phyloP scores from a whole-genome alignment of 2,113 vertebrate species.

The Colaptes auratus region DNA sequence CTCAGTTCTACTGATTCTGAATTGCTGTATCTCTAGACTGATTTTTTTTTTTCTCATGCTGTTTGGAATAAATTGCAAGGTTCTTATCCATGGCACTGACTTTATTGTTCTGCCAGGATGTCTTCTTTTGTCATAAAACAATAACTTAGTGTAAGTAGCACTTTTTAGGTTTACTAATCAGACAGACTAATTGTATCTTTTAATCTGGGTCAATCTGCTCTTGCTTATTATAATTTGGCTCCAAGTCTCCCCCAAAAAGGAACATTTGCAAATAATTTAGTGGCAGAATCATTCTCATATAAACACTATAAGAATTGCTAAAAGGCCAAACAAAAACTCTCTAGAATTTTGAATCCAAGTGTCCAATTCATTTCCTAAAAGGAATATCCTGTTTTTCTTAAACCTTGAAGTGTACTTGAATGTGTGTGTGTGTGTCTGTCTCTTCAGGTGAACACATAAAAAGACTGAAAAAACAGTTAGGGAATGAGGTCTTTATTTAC shows the following conservation, averaged over 20 bases:
- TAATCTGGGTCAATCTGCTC: constrained; percentile 86
- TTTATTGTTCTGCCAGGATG: constrained; percentile 79
- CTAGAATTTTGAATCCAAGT: constrained; percentile 11
- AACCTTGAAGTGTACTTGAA: not conserved
- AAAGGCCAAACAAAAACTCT: not conserved
- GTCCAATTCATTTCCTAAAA: not conserved
- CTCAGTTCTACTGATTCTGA: not conserved
- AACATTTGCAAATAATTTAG: constrained; percentile 79
- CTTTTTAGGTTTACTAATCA: constrained; percentile 81
- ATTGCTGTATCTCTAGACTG: constrained; percentile 8
- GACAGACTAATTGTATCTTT: constrained; percentile 87
- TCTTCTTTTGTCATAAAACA: constrained; percentile 82
- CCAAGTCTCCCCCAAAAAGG: constrained; percentile 43
- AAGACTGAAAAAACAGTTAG: not conserved
- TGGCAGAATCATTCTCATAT: constrained; percentile 61
- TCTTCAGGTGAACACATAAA: not conserved
- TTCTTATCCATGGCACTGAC: constrained; percentile 60
- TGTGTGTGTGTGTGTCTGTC: not conserved
- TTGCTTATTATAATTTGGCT: constrained; percentile 81
- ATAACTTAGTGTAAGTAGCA: constrained; percentile 82
- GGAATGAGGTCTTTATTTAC: not conserved
- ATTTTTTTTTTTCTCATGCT: not conserved
- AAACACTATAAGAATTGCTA: constrained; percentile 48
- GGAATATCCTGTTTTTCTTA: not conserved
- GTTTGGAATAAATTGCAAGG: constrained; percentile 77